Percentiles rank a stretch among this genome's conserved stretches.
These are phyloP conservation scores for Delphinus delphis DNA, from an alignment of 2,113 vertebrate genomes.

Conservation along the genomic window DNA sequence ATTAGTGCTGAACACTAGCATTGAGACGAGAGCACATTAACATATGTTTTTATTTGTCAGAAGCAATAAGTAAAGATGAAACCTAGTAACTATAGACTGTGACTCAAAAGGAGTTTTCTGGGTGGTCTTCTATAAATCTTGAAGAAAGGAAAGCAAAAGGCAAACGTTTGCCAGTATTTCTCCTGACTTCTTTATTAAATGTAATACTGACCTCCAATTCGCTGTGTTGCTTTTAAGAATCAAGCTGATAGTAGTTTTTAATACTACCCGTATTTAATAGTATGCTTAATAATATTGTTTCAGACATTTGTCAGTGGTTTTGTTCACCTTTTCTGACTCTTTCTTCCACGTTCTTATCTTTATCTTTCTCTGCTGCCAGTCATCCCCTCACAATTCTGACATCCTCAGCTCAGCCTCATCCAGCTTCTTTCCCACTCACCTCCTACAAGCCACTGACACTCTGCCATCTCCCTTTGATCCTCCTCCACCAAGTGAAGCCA, in stretches of 20 bases:
- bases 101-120: slow-evolving; percentile 58
- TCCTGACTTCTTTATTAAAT: background rate
- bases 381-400: background rate
- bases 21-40: slow-evolving; percentile 42
- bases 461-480: background rate
- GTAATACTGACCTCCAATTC: background rate
- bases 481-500: background rate
- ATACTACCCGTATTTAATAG: background rate
- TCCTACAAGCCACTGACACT: background rate
- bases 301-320: background rate
- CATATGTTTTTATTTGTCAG: slow-evolving; percentile 75
- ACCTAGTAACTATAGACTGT: slow-evolving; percentile 67
- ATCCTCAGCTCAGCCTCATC: background rate
- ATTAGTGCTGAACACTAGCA: slow-evolving; percentile 66
- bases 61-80: slow-evolving; percentile 75
- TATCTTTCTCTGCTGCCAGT: background rate
- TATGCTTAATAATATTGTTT: background rate
- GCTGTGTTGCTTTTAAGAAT: background rate
- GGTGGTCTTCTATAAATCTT: slow-evolving; percentile 49
- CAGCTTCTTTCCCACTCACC: background rate
- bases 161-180: slow-evolving; percentile 25
- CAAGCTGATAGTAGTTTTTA: background rate
- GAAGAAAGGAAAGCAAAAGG: slow-evolving; percentile 49
- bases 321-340: background rate
- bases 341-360: background rate